Evolutionary conservation across 2,888 invertebrate species (phyloP), one percentile per base, ranked within the genome.

Genomic region (Himalopsyche tibetana): DNA sequence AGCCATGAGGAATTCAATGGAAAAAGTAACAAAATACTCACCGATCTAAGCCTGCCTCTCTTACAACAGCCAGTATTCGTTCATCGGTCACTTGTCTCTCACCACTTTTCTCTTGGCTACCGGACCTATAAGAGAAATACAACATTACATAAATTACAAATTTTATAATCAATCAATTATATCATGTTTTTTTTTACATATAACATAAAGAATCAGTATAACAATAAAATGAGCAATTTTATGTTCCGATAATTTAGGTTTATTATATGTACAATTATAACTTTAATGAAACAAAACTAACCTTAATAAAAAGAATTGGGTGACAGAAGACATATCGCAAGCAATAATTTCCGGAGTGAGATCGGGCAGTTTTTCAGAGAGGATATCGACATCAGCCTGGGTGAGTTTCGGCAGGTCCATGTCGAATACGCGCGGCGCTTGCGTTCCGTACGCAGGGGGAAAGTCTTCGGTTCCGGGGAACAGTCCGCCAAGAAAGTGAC

Each of bases 401-500:
- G 92, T 93, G 85, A 96, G 93, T 90, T 95, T 94, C 28, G 97
- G 97, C 88, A 97, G 91, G 74, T 93, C 93, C 28, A 94, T 93
- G 91, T 98, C 97, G 90, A 97, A 97, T n/a, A 94, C 92, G 0
- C 95, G 92, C 0, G 97, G 97, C 86, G 96, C 94, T 90, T 96
- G 95, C 5, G 96, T 97, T 83, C 97, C 98, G 91, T 97, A 99
- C 0, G 95, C 93, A 4, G 96, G 96, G 1, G 98, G 97, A 88
- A 96, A 92, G 90, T 99, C 99, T 84, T 96, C 96, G 93, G 99
- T 95, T 0, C 99, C 99, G 0, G 97, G 97, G 91, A 99, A 99
- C 74, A 99, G 92, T 15, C 95, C 94, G 88, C 95, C 95, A 8
- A 99, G 93, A 90, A 97, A 97, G 90, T 97, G 99, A 0, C 96